Evolutionary conservation across 2,888 invertebrate genomes (phyloP).

Genomic region (Tenthredo amoena): DNA sequence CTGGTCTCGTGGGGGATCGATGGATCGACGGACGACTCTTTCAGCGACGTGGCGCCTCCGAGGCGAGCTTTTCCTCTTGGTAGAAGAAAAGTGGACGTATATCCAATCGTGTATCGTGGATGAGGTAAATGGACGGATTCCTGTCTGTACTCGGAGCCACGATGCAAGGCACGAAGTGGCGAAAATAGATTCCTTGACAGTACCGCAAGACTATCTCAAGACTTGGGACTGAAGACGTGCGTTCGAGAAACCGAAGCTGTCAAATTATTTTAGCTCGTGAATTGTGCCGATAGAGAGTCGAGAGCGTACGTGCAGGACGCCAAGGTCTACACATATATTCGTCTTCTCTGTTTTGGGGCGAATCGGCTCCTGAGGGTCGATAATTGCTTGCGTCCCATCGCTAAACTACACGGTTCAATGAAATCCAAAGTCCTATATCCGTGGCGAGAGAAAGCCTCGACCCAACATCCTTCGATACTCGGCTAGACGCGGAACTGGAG

Average conservation of each 20-base stretch:
- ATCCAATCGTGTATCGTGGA: slow-evolving; percentile 19
- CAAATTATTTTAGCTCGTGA: slow-evolving; percentile 25
- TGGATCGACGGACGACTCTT: slow-evolving; percentile 33
- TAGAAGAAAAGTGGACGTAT: slow-evolving; percentile 13
- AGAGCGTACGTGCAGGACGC: background rate
- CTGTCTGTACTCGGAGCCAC: background rate
- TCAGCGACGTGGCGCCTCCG: background rate
- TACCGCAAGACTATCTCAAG: background rate
- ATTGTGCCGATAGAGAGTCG: background rate
- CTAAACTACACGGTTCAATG: slow-evolving; percentile 36
- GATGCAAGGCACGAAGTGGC: slow-evolving; percentile 33
- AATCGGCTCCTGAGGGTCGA: background rate
- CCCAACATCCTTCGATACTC: slow-evolving; percentile 5
- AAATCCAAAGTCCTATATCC: slow-evolving; percentile 24
- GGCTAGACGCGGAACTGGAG: slow-evolving; percentile 25
- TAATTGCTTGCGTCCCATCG: slow-evolving; percentile 24
- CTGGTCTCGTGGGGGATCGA: slow-evolving; percentile 20
- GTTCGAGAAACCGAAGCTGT: background rate
- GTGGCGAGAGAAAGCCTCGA: slow-evolving; percentile 43
- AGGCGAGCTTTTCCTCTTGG: slow-evolving; percentile 7
- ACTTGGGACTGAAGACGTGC: background rate
- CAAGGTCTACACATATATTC: background rate
- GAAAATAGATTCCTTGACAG: background rate
- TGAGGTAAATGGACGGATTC: slow-evolving; percentile 31
- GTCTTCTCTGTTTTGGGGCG: background rate